Conservation (phyloP, 2,113 vertebrate genomes). For the Bungarus multicinctus region DNA sequence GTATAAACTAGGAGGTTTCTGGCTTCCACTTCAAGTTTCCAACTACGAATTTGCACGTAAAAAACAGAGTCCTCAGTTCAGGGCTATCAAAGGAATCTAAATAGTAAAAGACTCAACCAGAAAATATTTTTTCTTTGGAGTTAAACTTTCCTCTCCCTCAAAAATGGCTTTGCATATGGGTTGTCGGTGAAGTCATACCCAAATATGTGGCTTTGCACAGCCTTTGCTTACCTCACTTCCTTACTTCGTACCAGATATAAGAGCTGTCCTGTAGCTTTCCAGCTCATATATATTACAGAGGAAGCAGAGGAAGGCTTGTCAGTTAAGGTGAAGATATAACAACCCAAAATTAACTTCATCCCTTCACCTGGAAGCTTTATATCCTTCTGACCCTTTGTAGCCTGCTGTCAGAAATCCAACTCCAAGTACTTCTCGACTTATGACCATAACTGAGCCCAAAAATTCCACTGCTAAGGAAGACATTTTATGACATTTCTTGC, state of each 20-base stretch:
- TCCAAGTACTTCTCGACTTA: not conserved
- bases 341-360: not conserved
- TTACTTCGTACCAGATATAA: not conserved
- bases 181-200: not conserved
- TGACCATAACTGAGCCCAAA: not conserved
- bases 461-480: not conserved
- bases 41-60: not conserved
- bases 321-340: not conserved
- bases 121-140: constrained; percentile 8
- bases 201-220: not conserved
- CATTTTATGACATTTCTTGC: not conserved
- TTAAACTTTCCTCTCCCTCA: not conserved
- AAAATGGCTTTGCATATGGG: constrained; percentile 3
- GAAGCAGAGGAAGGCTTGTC: not conserved
- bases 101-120: not conserved
- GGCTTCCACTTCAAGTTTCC: not conserved
- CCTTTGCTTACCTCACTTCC: not conserved
- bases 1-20: not conserved
- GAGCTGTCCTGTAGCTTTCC: not conserved
- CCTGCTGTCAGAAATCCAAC: not conserved
- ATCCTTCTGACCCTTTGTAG: not conserved
- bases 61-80: constrained; percentile 9
- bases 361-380: not conserved
- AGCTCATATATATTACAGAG: not conserved
- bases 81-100: not conserved